Evolutionary conservation across 2,797 vertebrate species (phyloP).

Genomic region (Oophaga sylvatica): DNA sequence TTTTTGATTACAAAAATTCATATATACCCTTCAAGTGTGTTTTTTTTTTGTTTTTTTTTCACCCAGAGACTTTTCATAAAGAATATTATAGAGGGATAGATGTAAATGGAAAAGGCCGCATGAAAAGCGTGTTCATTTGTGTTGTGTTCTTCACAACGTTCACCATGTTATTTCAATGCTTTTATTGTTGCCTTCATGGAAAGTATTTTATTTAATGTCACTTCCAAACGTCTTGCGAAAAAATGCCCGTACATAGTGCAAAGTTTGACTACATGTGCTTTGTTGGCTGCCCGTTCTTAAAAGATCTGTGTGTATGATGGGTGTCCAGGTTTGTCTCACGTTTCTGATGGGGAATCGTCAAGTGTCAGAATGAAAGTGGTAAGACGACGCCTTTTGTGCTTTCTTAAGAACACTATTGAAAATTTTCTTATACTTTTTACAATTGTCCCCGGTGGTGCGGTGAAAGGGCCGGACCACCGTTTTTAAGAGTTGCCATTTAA

Average conservation of each 20-base stretch:
- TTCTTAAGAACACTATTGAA: neutral
- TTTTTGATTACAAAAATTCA: neutral
- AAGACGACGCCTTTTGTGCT: neutral
- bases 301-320: neutral
- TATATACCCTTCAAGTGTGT: neutral
- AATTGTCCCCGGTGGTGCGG: neutral
- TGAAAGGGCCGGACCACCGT: neutral
- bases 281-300: neutral
- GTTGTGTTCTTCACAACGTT: neutral
- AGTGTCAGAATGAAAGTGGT: neutral
- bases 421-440: neutral
- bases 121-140: constrained; percentile 19
- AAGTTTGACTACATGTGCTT: neutral
- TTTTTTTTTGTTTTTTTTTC: neutral
- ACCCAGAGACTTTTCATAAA: neutral
- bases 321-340: neutral
- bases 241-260: neutral
- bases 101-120: neutral
- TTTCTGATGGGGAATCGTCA: neutral
- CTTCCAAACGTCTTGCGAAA: constrained; percentile 18
- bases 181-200: neutral
- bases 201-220: constrained; percentile 13
- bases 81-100: neutral
- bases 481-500: constrained; percentile 1
- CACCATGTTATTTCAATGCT: neutral